Evolutionary conservation across 2,888 invertebrate genomes (phyloP), one percentile per base, ranked within the genome.

Genomic region (Selenia dentaria): DNA sequence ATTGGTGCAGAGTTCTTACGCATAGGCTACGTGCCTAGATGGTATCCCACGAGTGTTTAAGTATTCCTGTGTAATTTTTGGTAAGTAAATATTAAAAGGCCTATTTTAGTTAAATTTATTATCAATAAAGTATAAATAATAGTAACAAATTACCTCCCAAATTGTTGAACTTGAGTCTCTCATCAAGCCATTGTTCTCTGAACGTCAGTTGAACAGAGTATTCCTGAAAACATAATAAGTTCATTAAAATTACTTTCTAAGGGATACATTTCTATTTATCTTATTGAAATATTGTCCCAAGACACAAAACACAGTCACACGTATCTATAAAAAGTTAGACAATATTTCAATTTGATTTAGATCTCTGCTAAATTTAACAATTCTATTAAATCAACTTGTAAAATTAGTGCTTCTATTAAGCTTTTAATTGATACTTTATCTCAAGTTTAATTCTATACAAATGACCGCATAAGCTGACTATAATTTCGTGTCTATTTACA

Each of bases 201-300:
- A 99, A 98, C 64, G 98, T 98, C 78, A 99, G 92, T 91, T 98
- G 98, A 71, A 98, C 98, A 79, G 97, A 98, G 93, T 98, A 99
- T 93, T 99, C 98, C 97, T 97, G 93, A 70, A 93, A 94, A 80
- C 59, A 65, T 51, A 48, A 38, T 16, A 45, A 20, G 16, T 41
- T 36, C 9, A 37, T 46, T 36, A 40, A 18, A 11, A 25, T 26
- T 8, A 27, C 9, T 20, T 43, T 38, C 36, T n/a, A n/a, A n/a
- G n/a, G n/a, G n/a, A n/a, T n/a, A n/a, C n/a, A n/a, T n/a, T n/a
- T n/a, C n/a, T n/a, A n/a, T n/a, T n/a, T 60, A 55, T 59, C 59
- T 6, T 38, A 50, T 50, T 52, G 45, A 54, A 73, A 72, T 66
- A 34, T 38, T 44, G 45, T 52, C 37, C 18, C 13, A 40, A 48